A percentile compares a stretch with the other conserved stretches of the same genome.
These are phyloP conservation scores for Plectrocnemia conspersa DNA, from an alignment of 1,140 invertebrate species.

Conservation along the genomic window DNA sequence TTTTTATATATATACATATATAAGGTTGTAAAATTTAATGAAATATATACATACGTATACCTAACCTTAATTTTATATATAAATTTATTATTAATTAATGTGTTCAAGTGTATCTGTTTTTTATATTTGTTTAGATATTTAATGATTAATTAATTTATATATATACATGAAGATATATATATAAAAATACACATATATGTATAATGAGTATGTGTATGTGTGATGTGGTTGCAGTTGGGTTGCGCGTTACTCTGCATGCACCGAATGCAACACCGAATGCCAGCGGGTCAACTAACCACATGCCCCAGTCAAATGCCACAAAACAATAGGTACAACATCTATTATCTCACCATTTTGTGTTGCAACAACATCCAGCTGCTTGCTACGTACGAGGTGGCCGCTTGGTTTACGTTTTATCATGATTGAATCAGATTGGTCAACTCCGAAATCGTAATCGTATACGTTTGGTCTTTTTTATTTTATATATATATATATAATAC, in stretches of 20 bases:
- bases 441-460: background rate
- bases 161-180: conserved; percentile 12
- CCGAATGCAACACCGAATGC: conserved; percentile 36
- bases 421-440: conserved; percentile 3
- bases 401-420: conserved; percentile 16
- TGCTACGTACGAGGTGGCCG: conserved; percentile 11
- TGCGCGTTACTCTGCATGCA: conserved; percentile 52
- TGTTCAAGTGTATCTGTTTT: too few relatives aligned
- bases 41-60: too few relatives aligned
- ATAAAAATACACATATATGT: conserved; percentile 27
- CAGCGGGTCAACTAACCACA: conserved; percentile 35
- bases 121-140: too few relatives aligned
- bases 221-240: conserved; percentile 52
- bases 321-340: conserved; percentile 35
- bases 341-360: conserved; percentile 31
- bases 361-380: conserved; percentile 21
- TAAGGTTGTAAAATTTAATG: too few relatives aligned
- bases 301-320: conserved; percentile 36
- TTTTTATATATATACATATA: too few relatives aligned
- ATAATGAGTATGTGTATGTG: conserved; percentile 36
- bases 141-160: too few relatives aligned
- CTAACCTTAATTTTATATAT: too few relatives aligned
- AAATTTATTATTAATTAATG: too few relatives aligned
- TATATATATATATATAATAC: background rate
- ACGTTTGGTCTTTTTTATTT: background rate